These are phyloP conservation scores for Stegostoma tigrinum DNA, from an alignment of 2,113 vertebrate species.

Conservation along the genomic window DNA sequence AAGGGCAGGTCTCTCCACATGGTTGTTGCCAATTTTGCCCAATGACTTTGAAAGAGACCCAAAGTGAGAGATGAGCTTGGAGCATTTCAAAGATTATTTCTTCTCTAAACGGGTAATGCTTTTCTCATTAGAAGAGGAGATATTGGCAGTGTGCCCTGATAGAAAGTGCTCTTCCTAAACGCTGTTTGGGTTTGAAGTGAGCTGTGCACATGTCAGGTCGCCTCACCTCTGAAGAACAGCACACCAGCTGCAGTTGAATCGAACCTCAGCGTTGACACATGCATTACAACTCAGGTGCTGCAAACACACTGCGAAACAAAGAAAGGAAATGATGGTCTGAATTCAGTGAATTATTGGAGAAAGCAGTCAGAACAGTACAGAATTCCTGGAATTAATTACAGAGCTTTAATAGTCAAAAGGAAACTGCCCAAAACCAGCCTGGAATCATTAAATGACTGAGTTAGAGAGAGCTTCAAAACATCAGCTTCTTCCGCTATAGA, in stretches of 20 bases:
- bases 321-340: conserved; percentile 26
- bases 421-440: conserved; percentile 18
- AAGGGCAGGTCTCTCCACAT: background rate
- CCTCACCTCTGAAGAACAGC: conserved; percentile 82
- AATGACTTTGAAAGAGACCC: background rate
- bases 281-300: conserved; percentile 74
- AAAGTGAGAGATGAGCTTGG: background rate
- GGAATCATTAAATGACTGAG: background rate
- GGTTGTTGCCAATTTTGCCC: background rate
- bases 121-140: background rate
- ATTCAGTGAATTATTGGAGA: conserved; percentile 8
- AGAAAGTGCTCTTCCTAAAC: background rate
- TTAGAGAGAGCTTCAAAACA: background rate
- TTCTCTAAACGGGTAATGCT: background rate
- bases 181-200: background rate
- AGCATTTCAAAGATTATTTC: background rate
- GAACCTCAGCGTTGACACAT: conserved; percentile 69
- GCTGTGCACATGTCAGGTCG: background rate
- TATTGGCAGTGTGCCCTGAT: background rate
- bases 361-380: background rate
- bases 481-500: background rate
- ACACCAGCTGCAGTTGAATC: conserved; percentile 84
- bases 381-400: conserved; percentile 14
- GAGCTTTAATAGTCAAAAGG: background rate
- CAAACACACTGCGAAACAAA: conserved; percentile 69